A percentile compares a stretch with the other conserved stretches of the same genome.
These are phyloP conservation scores for Cryptocephalus moraei DNA, from an alignment of 2,888 invertebrate species.

Conservation along the genomic window DNA sequence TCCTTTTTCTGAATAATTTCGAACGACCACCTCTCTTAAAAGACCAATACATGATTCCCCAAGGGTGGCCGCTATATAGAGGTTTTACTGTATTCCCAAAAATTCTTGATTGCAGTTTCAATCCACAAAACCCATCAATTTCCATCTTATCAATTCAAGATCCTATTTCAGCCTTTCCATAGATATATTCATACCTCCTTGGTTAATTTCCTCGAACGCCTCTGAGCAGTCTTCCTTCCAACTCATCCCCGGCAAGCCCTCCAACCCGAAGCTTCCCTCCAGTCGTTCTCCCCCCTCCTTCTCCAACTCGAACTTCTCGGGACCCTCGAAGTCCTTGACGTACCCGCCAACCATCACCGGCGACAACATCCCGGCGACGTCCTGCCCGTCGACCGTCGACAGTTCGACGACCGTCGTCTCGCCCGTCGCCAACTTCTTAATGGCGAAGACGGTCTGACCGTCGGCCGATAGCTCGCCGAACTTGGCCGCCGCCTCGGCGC, in stretches of 20 bases:
- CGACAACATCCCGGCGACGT: slow-evolving; percentile 50
- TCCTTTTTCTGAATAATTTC: no score
- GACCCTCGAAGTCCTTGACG: slow-evolving; percentile 54
- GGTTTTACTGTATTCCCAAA: no score
- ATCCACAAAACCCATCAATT: no score
- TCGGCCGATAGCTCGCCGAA: slow-evolving; percentile 59
- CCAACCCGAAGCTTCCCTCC: slow-evolving; percentile 12
- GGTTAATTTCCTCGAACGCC: slow-evolving; percentile 11
- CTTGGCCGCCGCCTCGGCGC: slow-evolving; percentile 51
- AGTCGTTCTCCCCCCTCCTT: slow-evolving; percentile 8
- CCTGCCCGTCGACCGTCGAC: slow-evolving; percentile 44
- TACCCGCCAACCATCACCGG: slow-evolving; percentile 37
- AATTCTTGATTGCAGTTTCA: no score
- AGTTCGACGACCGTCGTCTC: slow-evolving; percentile 57
- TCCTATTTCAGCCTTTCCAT: no score
- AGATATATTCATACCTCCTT: slow-evolving; percentile 20
- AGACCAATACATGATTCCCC: no score
- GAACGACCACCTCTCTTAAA: no score
- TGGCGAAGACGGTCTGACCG: slow-evolving; percentile 59
- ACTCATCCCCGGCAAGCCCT: slow-evolving; percentile 13
- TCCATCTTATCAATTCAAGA: no score
- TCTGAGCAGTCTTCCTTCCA: slow-evolving; percentile 7
- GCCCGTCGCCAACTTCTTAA: slow-evolving; percentile 54
- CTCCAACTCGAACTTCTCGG: slow-evolving; percentile 18
- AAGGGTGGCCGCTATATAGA: no score